Conservation (phyloP, 2,797 vertebrate species). For the Galagoides demidoff region DNA sequence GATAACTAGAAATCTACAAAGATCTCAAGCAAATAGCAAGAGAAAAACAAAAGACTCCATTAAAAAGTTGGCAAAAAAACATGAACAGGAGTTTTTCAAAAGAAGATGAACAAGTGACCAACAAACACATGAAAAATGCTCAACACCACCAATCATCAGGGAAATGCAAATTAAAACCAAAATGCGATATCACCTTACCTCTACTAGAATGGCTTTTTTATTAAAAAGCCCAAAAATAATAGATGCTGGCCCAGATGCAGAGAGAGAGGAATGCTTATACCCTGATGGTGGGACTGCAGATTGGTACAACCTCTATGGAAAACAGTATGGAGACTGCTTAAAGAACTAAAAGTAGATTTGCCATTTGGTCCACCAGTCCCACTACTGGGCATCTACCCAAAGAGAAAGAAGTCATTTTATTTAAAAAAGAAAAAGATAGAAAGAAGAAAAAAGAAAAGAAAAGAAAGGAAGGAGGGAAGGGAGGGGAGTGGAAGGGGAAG, state of each 20-base stretch:
- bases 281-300: background rate
- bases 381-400: background rate
- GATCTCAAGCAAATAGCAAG: background rate
- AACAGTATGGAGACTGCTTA: background rate
- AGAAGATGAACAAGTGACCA: background rate
- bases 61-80: background rate
- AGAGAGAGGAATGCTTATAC: background rate
- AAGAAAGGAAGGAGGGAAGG: no score
- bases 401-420: background rate
- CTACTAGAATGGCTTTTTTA: background rate
- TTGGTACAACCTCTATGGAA: background rate
- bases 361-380: background rate
- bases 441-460: no score
- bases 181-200: background rate
- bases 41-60: background rate
- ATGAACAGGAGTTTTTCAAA: background rate
- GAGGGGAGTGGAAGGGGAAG: no score
- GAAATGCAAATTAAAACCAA: background rate
- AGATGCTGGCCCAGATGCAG: background rate
- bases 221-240: background rate
- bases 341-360: background rate
- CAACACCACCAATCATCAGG: background rate
- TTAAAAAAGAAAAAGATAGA: background rate
- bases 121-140: background rate
- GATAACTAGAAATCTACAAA: background rate